Percentiles rank a stretch among this genome's conserved stretches.
These are phyloP conservation scores for Mustela nigripes DNA, from an alignment of 2,113 vertebrate species.

Conservation along the genomic window DNA sequence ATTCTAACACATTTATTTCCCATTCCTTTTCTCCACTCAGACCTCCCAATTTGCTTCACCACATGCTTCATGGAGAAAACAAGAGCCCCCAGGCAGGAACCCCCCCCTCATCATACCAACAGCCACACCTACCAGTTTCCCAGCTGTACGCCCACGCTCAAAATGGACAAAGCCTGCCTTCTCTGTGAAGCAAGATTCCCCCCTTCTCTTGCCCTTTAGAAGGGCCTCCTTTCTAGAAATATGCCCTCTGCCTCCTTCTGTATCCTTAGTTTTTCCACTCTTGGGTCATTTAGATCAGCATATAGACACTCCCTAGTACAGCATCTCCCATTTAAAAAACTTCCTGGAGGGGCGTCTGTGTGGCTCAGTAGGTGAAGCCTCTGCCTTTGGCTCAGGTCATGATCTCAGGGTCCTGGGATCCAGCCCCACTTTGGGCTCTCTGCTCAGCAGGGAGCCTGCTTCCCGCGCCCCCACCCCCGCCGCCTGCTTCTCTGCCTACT, in stretches of 20 bases:
- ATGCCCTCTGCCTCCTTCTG: neutral
- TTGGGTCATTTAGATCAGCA: neutral
- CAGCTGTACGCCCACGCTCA: neutral
- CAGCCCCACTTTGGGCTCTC: too few relatives aligned
- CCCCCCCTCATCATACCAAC: neutral
- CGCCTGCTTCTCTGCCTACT: too few relatives aligned
- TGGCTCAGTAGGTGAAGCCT: too few relatives aligned
- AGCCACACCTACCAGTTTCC: neutral
- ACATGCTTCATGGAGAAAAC: neutral
- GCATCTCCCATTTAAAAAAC: neutral
- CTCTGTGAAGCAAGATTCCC: neutral
- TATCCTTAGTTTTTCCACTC: neutral
- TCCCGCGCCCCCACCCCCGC: rapidly evolving
- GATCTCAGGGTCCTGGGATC: too few relatives aligned
- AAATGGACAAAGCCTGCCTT: neutral
- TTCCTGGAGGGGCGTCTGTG: too few relatives aligned
- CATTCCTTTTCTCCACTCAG: neutral
- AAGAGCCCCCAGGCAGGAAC: neutral
- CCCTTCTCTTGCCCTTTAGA: neutral
- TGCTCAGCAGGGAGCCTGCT: too few relatives aligned
- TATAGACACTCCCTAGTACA: neutral
- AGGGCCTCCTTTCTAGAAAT: neutral
- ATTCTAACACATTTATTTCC: neutral
- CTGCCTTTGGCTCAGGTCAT: too few relatives aligned
- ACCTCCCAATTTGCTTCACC: neutral